A percentile compares a stretch with the other conserved stretches of the same genome.
These are phyloP conservation scores for Hipposideros armiger DNA, from an alignment of 2,113 vertebrate species.

Conservation along the genomic window DNA sequence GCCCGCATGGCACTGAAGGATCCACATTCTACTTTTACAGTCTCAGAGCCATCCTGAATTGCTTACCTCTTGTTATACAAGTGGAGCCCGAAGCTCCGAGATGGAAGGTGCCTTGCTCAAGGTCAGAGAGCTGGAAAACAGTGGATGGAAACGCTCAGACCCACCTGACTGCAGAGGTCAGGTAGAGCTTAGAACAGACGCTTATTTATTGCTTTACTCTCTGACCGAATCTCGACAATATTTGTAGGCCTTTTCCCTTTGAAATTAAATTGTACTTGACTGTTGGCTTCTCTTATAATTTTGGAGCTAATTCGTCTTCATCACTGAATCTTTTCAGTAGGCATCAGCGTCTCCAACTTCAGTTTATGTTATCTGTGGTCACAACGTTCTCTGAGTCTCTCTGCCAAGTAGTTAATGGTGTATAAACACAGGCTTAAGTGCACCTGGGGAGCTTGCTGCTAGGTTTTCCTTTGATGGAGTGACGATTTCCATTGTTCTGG, in stretches of 20 bases:
- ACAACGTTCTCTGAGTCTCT: background rate
- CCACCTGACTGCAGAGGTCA: background rate
- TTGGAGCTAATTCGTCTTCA: background rate
- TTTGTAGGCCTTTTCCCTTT: background rate
- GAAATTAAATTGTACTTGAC: background rate
- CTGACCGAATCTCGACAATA: background rate
- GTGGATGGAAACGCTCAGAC: background rate
- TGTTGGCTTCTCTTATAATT: background rate
- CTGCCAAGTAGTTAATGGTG: background rate
- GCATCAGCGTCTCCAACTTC: background rate
- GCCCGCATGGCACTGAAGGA: background rate
- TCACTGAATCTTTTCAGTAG: background rate
- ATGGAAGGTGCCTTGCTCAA: background rate
- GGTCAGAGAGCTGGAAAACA: background rate
- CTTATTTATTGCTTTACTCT: background rate
- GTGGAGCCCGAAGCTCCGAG: background rate
- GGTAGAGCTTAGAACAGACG: no score
- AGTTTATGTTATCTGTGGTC: background rate
- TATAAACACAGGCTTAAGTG: background rate
- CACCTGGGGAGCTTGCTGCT: background rate
- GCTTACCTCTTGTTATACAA: background rate
- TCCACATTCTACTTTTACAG: background rate
- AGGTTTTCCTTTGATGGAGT: background rate
- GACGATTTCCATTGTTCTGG: background rate
- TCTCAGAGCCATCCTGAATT: constrained; percentile 14